Evolutionary conservation across 2,113 vertebrate genomes (phyloP).

Genomic region (Solenodon paradoxus): DNA sequence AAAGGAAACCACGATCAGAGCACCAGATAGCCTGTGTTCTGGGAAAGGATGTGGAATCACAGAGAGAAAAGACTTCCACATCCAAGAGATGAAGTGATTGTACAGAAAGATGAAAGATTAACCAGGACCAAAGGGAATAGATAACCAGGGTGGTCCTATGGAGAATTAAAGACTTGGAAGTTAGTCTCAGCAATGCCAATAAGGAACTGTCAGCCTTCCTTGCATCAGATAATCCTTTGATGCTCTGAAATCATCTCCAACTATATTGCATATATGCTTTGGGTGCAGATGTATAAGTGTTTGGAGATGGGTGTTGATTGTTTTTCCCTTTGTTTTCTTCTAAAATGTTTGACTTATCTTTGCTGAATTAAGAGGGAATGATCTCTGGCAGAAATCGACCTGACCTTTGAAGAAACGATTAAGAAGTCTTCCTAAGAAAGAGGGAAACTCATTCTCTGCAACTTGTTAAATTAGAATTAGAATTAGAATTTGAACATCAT

Average conservation of each 20-base stretch:
- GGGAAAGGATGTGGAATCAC: background rate
- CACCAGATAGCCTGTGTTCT: background rate
- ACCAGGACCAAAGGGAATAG: background rate
- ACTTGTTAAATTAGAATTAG: no score
- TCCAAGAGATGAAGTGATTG: background rate
- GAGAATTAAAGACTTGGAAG: background rate
- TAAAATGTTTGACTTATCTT: background rate
- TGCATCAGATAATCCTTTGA: background rate
- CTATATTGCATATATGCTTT: background rate
- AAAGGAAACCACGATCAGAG: background rate
- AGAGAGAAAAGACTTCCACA: background rate
- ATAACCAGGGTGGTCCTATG: background rate
- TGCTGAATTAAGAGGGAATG: background rate
- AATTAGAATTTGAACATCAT: background rate
- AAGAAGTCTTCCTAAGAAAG: background rate
- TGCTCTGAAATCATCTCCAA: background rate
- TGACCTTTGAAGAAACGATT: background rate
- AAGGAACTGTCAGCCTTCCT: background rate
- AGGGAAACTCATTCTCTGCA: no score
- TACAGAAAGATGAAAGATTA: background rate
- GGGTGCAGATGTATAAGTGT: accelerated
- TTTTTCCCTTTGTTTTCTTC: background rate
- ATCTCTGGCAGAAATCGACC: background rate
- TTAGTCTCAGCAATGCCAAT: background rate
- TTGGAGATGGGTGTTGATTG: background rate